phyloP scores from a whole-genome alignment of 2,113 vertebrate species.

The Nansenia antarctica region DNA sequence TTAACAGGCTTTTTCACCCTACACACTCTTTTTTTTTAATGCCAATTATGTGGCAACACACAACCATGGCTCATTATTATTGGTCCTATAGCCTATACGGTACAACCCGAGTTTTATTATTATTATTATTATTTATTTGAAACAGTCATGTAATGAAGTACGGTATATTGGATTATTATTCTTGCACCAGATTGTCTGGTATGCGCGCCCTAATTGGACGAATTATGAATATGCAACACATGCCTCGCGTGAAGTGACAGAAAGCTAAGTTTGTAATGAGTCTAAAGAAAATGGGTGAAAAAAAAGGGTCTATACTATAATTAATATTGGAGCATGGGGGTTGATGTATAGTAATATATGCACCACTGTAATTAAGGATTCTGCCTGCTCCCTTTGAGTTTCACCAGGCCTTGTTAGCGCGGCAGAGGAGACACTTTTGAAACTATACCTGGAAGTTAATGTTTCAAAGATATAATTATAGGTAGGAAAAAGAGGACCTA shows the following conservation, averaged over 20 bases:
- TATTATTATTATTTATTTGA: too few species aligned
- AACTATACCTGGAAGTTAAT: conserved; percentile 74
- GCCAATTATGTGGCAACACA: conserved; percentile 4
- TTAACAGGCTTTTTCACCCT: not conserved
- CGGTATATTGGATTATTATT: conserved; percentile 13
- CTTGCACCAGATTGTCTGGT: conserved; percentile 18
- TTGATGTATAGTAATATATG: conserved; percentile 67
- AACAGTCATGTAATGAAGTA: conserved; percentile 1
- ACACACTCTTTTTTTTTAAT: conserved; percentile 19
- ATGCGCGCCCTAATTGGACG: conserved; percentile 46
- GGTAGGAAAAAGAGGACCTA: conserved; percentile 68
- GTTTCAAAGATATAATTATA: conserved; percentile 77
- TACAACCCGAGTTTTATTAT: conserved; percentile 8
- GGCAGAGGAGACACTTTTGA: conserved; percentile 61
- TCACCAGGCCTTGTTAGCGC: conserved; percentile 68
- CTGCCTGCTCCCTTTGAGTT: conserved; percentile 57
- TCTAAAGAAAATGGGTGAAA: conserved; percentile 44
- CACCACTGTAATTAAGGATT: conserved; percentile 71
- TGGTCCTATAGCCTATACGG: not conserved
- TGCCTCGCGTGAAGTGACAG: conserved; percentile 42
- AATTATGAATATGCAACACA: conserved; percentile 54
- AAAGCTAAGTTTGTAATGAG: conserved; percentile 70
- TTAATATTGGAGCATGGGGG: conserved; percentile 59
- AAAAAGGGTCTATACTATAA: conserved; percentile 56
- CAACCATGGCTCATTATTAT: conserved; percentile 2